Evolutionary conservation across 2,888 invertebrate genomes (phyloP).

Genomic region (Leptinotarsa haldemani): DNA sequence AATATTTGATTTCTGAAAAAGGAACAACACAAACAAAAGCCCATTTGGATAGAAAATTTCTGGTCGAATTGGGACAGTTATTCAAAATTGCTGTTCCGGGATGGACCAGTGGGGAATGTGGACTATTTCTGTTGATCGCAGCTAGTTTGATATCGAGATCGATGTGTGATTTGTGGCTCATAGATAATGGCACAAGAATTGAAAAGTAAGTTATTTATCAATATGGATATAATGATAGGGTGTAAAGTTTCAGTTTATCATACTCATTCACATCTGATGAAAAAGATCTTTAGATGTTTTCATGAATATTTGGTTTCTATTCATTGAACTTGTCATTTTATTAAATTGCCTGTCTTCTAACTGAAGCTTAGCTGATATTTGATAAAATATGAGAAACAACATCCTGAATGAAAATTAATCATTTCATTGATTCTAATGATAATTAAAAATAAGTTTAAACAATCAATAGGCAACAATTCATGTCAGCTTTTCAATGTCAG

Average conservation of each 20-base stretch:
- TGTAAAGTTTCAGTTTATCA: not conserved
- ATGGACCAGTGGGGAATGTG: conserved; percentile 80
- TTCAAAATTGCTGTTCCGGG: conserved; percentile 85
- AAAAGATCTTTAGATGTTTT: not conserved
- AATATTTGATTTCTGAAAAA: conserved; percentile 83
- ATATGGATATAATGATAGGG: not conserved
- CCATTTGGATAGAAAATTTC: conserved; percentile 80
- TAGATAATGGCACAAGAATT: conserved; percentile 91
- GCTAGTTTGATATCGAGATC: conserved; percentile 86
- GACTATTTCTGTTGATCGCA: conserved; percentile 81
- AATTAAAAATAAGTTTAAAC: no score
- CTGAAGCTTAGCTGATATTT: no score
- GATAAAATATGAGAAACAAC: not conserved
- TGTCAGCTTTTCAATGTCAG: no score
- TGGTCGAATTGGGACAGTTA: conserved; percentile 75
- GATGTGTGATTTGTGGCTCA: conserved; percentile 97
- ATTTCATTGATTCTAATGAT: no score
- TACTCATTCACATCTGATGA: not conserved
- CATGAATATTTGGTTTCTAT: no score
- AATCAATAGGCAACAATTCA: no score
- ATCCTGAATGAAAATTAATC: not conserved
- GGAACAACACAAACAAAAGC: conserved; percentile 74
- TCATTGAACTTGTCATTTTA: no score
- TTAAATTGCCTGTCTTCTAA: no score
- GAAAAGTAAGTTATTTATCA: conserved; percentile 76